Conservation (phyloP, 1,140 invertebrate species). For the Periplaneta americana region DNA sequence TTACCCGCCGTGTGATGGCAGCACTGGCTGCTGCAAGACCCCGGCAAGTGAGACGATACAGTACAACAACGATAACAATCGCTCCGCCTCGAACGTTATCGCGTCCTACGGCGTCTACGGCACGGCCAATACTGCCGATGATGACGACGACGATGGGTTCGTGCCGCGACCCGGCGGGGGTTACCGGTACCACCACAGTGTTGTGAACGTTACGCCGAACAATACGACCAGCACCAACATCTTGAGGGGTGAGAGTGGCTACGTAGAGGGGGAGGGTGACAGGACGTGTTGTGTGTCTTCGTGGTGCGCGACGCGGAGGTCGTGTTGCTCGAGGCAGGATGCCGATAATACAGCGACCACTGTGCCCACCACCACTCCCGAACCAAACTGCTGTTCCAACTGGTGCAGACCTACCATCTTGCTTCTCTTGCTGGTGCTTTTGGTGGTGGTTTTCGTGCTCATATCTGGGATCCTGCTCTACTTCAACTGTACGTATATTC, state of each 20-base stretch:
- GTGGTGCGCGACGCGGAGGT: conserved; percentile 30
- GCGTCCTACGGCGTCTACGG: conserved; percentile 48
- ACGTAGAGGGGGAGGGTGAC: conserved; percentile 35
- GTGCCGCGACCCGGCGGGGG: conserved; percentile 31
- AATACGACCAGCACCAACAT: conserved; percentile 3
- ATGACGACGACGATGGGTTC: conserved; percentile 44
- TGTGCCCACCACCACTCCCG: conserved; percentile 21
- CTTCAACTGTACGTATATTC: conserved; percentile 51
- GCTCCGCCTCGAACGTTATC: conserved; percentile 41
- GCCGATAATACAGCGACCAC: conserved; percentile 23
- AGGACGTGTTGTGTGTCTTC: conserved; percentile 34
- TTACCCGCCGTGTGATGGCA: conserved; percentile 34
- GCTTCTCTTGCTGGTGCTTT: conserved; percentile 43
- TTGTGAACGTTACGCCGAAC: conserved; percentile 43
- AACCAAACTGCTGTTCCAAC: conserved; percentile 31
- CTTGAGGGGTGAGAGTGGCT: conserved; percentile 39
- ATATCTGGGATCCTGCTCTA: conserved; percentile 51
- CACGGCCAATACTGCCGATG: conserved; percentile 44
- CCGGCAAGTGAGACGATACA: not conserved
- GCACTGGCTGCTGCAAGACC: not conserved
- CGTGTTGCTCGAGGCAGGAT: conserved; percentile 21
- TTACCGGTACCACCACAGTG: conserved; percentile 44
- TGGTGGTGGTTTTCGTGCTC: conserved; percentile 48
- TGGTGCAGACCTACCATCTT: conserved; percentile 48
- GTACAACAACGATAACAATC: conserved; percentile 32